Evolutionary conservation across 2,797 vertebrate genomes (phyloP).

Genomic region (Syndactyla subalaris): DNA sequence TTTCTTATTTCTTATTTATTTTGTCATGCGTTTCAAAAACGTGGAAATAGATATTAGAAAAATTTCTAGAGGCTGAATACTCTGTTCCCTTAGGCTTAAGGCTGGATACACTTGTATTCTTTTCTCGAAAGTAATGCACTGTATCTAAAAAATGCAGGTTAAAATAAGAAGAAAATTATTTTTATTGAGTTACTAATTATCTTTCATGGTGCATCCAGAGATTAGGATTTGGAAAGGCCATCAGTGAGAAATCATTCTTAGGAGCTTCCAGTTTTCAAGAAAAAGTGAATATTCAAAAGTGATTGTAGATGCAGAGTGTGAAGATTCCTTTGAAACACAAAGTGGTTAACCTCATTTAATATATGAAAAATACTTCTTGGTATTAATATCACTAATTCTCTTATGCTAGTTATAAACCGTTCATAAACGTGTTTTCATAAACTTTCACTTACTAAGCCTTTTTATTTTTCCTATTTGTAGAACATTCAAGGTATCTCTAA

Average conservation of each 20-base stretch:
- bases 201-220: neutral
- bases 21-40: neutral
- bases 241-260: neutral
- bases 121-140: neutral
- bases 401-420: neutral
- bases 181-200: neutral
- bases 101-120: neutral
- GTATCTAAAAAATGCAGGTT: neutral
- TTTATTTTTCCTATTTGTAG: slow-evolving; percentile 73
- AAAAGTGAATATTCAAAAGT: neutral
- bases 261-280: neutral
- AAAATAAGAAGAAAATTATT: neutral
- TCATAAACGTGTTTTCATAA: neutral
- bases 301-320: neutral
- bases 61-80: neutral
- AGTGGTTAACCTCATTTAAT: neutral
- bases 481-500: slow-evolving; percentile 93
- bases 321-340: neutral
- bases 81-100: neutral
- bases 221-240: neutral
- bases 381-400: neutral
- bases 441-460: neutral
- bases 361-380: neutral
- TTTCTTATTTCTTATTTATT: neutral
- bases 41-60: neutral